A percentile compares a stretch with the other conserved stretches of the same genome.
phyloP scores from a whole-genome alignment of 1,140 invertebrate genomes.

The Ceratosolen fusciceps region DNA sequence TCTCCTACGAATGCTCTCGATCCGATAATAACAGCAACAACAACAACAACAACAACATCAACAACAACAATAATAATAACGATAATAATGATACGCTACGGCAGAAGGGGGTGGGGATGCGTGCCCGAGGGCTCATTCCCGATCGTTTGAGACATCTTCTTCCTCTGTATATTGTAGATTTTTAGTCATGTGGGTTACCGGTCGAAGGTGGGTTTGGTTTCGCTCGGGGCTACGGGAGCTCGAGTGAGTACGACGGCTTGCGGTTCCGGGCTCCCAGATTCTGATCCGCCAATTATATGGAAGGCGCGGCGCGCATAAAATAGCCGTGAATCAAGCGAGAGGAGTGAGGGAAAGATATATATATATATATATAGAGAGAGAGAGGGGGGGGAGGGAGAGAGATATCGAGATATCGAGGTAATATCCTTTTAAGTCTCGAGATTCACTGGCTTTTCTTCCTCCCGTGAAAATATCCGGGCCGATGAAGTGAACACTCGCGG shows the following conservation, averaged over 20 bases:
- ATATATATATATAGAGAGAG: too few species aligned
- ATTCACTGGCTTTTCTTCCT: background rate
- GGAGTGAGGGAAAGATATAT: background rate
- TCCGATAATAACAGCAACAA: too few species aligned
- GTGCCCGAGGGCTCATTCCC: background rate
- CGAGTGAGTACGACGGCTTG: background rate
- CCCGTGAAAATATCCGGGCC: background rate
- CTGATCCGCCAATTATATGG: background rate
- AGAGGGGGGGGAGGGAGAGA: too few species aligned
- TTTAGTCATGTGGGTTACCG: background rate
- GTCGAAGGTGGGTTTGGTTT: background rate
- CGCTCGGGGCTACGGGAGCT: background rate
- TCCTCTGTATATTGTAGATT: background rate
- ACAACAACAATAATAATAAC: too few species aligned
- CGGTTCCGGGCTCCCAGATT: background rate
- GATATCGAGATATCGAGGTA: background rate
- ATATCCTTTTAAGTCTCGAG: background rate
- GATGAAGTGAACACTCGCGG: background rate
- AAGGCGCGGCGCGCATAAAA: background rate
- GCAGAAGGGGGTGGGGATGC: background rate
- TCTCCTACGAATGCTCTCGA: background rate
- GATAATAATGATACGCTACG: background rate
- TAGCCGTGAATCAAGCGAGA: background rate
- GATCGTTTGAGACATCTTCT: background rate
- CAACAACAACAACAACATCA: too few species aligned